phyloP scores from a whole-genome alignment of 2,113 vertebrate species.

The Chinchilla lanigera region DNA sequence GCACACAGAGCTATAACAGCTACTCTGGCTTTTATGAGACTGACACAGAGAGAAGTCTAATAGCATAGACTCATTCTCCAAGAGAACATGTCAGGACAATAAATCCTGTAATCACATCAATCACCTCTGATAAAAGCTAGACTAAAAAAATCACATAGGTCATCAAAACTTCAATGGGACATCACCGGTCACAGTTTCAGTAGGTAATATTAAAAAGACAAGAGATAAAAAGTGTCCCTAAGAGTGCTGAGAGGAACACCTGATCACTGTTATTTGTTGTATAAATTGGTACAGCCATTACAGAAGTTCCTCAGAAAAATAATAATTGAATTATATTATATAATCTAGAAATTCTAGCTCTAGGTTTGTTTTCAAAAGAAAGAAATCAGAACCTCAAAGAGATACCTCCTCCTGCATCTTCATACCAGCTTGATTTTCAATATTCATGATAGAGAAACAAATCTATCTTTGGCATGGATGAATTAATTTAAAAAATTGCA shows the following conservation, averaged over 20 bases:
- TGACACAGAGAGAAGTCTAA: neutral
- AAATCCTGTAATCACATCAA: neutral
- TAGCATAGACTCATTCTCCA: neutral
- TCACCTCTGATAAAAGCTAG: neutral
- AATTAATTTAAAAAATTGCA: neutral
- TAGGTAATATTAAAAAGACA: neutral
- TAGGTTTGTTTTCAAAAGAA: neutral
- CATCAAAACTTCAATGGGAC: neutral
- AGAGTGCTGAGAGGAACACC: neutral
- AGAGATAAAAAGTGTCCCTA: neutral
- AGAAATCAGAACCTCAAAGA: neutral
- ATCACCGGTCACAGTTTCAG: neutral
- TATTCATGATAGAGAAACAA: neutral
- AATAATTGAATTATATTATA: neutral
- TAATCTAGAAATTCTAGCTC: neutral
- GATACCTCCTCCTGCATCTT: neutral
- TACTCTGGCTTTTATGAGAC: neutral
- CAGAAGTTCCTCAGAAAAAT: neutral
- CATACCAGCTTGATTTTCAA: neutral
- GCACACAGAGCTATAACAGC: neutral
- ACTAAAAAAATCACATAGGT: slow-evolving; percentile 3
- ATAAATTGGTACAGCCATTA: neutral
- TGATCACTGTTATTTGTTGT: neutral
- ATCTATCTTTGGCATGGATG: neutral
- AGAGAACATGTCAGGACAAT: neutral